phyloP scores from a whole-genome alignment of 2,113 vertebrate species.

The Arvicanthis niloticus region DNA sequence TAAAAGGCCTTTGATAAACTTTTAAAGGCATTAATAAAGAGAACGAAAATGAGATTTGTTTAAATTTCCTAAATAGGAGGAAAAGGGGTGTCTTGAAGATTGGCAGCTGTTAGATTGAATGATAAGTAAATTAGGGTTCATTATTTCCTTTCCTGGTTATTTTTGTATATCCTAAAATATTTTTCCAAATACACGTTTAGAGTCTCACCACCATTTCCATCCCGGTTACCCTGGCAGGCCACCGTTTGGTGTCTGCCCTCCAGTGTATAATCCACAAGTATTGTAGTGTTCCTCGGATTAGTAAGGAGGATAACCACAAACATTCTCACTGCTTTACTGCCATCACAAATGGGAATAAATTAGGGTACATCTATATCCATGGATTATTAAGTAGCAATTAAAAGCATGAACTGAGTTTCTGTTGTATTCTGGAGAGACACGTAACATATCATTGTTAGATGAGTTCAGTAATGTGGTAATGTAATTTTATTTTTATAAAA shows the following conservation, averaged over 20 bases:
- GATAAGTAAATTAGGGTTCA: slow-evolving; percentile 43
- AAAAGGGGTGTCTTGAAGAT: slow-evolving; percentile 14
- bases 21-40: slow-evolving; percentile 25
- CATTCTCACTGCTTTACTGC: neutral
- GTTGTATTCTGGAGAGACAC: slow-evolving; percentile 2
- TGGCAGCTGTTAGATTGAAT: slow-evolving; percentile 53
- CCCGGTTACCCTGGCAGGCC: neutral
- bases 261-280: neutral
- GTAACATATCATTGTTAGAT: slow-evolving; percentile 11
- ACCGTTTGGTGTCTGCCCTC: neutral
- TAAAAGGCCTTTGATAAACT: slow-evolving; percentile 49
- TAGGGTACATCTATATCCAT: neutral
- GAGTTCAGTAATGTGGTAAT: neutral
- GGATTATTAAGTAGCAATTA: slow-evolving; percentile 10
- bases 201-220: slow-evolving; percentile 21
- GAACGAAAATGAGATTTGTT: slow-evolving; percentile 51
- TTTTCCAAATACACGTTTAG: neutral
- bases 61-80: slow-evolving; percentile 33
- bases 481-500: slow-evolving; percentile 58
- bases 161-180: slow-evolving; percentile 25
- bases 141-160: slow-evolving; percentile 54
- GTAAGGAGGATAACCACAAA: slow-evolving; percentile 41
- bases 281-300: neutral
- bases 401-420: slow-evolving; percentile 54
- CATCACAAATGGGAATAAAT: neutral